Base-by-base conservation (phyloP, 2,797 vertebrate species). In the Sorex maritimensis region DNA sequence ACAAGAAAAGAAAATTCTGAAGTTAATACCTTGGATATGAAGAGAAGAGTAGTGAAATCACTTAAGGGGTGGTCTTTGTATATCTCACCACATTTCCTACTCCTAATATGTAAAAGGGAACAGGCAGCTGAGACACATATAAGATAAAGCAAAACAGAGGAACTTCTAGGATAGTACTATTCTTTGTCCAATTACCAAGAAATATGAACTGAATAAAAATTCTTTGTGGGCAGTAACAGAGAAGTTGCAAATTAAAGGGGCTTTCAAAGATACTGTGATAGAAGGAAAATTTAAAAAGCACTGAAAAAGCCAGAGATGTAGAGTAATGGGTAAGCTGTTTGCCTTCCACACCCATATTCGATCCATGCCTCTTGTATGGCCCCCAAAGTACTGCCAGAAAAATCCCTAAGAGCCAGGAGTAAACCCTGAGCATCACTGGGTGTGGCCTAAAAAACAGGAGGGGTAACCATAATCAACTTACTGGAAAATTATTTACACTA, bases 1-100 rank as follows among this genome's bases (percentile, higher is more conserved):
- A 91, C 5, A 8, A 81, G 81, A 55, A 46, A 63, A 86, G 78
- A 58, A 81, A 19, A 90, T 30, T 13, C 61, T 84, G n/a, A 92
- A 88, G 82, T 10, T 44, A 87, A 41, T 72, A 79, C 30, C 30
- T 80, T 93, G 52, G 72, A 90, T 82, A 93, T 72, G 34, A 91
- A 89, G 46, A 72, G 30, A 93, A 88, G 2, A 86, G 71, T 46
- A 81, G 83, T 67, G n/a, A 58, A 85, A 88, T 71, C 23, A 78
- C 61, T 0, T 38, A 74, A 74, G 5, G 41, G 30, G n/a, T 69
- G 49, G 52, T n/a, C 88, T 92, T 61, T 44, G 71, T 34, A 80
- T 52, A 72, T 69, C 58, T 68, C 80, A 17, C 28, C 46, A 7
- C 34, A 34, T 61, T 91, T n/a, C 79, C 52, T 82, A 85, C 41